Evolutionary conservation across 2,113 vertebrate genomes (phyloP), one percentile per base, ranked within the genome.

Genomic region (Pogona vitticeps): DNA sequence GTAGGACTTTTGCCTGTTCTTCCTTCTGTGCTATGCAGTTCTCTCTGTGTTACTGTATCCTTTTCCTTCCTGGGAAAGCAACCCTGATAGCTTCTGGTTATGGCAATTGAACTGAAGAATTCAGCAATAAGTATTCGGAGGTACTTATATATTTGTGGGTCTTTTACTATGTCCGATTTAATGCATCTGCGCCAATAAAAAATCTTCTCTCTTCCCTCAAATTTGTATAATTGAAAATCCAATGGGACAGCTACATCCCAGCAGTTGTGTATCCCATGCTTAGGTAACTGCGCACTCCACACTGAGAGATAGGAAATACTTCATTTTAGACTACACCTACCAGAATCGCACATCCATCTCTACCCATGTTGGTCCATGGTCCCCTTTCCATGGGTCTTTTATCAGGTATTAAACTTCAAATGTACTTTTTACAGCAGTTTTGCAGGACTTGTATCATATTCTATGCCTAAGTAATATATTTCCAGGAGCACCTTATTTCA

Each of bases 381-480:
- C 46, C n/a, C n/a, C 42, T 28, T 76, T 42, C 42, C 52, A 7
- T 7, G 8, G 42, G 20, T 76, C 31, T 76, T 76, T 52, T 56
- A 76, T 18, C 42, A 76, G 75, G 52, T 76, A 76, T 52, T 61
- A 36, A 21, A 61, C 10, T 21, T 61, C 59, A 65, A 80, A 8
- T 40, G 23, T 28, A 36, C 52, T 28, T 58, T 33, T 71, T 70
- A 70, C n/a, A 71, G 67, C 46, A 40, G 56, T 31, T 33, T 80
- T 46, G 58, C 8, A 88, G 6, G 1, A 0, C 76, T 52, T 31
- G 65, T 84, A 75, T 86, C 89, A 88, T 82, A 72, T 68, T 79
- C 85, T 72, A 84, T 88, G 76, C 72, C 87, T 86, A 2, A 46
- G 79, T 0, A 0, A 82, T 59, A 71, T 28, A 78, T 86, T 89